Evolutionary conservation across 1,140 invertebrate genomes (phyloP).

Genomic region (Drosophila fuyamai): DNA sequence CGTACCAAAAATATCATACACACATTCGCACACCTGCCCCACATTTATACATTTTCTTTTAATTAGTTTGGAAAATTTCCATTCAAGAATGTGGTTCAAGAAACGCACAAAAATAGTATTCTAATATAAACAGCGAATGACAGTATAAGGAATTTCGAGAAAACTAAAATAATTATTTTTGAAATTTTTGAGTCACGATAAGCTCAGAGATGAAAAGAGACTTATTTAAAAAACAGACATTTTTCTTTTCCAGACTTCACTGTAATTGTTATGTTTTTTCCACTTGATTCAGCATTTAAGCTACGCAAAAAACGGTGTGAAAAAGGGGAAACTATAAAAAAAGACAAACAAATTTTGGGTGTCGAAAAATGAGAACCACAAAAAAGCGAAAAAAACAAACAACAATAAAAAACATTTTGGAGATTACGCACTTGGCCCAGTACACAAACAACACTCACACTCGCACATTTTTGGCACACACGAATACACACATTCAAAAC

Average conservation of each 20-base stretch:
- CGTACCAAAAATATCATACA: slow-evolving; percentile 13
- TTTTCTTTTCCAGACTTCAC: not conserved
- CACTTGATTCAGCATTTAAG: slow-evolving; percentile 36
- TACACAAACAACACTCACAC: slow-evolving; percentile 21
- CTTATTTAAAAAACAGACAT: not conserved
- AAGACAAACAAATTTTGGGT: slow-evolving; percentile 24
- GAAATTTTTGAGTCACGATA: no score
- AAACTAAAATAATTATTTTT: not conserved
- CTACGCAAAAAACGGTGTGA: slow-evolving; percentile 59
- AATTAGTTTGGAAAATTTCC: slow-evolving; percentile 43
- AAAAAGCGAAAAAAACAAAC: slow-evolving; percentile 30
- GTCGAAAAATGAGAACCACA: slow-evolving; percentile 18
- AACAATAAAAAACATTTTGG: slow-evolving; percentile 56
- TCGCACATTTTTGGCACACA: slow-evolving; percentile 7
- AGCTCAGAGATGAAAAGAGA: not conserved
- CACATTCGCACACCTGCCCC: slow-evolving; percentile 24
- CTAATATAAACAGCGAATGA: not conserved
- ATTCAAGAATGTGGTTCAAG: slow-evolving; percentile 21
- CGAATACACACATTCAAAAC: slow-evolving; percentile 29
- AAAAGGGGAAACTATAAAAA: slow-evolving; percentile 56
- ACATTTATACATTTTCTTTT: slow-evolving; percentile 19
- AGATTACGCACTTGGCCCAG: slow-evolving; percentile 65
- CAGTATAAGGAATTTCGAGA: no score
- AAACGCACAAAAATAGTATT: slow-evolving; percentile 6
- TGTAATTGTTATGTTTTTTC: slow-evolving; percentile 22